Percentiles rank a stretch among this genome's conserved stretches.
phyloP scores from a whole-genome alignment of 2,113 vertebrate genomes.

The Hirundichthys speculiger region DNA sequence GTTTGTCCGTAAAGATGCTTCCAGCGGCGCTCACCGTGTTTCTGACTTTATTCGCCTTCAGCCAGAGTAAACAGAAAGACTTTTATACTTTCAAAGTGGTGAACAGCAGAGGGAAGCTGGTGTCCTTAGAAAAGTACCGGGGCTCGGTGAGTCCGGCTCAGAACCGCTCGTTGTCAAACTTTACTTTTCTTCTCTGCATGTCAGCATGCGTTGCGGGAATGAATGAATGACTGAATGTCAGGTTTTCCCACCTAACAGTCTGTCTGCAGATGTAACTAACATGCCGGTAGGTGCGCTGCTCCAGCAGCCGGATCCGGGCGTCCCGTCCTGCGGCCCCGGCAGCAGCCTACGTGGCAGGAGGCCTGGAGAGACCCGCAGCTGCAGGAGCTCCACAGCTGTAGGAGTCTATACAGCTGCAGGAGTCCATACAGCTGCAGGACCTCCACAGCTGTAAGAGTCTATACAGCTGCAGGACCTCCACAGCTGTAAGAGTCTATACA shows the following conservation, averaged over 20 bases:
- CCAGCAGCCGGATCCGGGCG: background rate
- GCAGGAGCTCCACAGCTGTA: too few species aligned
- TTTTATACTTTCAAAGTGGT: conserved; percentile 93
- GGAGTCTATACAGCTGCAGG: too few species aligned
- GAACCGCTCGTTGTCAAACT: background rate
- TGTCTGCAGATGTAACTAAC: conserved; percentile 28
- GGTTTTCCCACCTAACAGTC: background rate
- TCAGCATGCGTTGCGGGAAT: conserved; percentile 4
- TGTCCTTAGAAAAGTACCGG: conserved; percentile 96
- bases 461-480: too few species aligned
- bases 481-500: too few species aligned
- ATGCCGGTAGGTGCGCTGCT: background rate
- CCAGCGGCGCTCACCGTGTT: conserved; percentile 67
- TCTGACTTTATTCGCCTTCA: conserved; percentile 67
- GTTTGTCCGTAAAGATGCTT: conserved; percentile 70
- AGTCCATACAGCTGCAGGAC: too few species aligned
- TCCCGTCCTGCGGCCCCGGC: conserved; percentile 1
- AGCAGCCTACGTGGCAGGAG: conserved; percentile 70
- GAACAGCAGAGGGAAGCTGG: conserved; percentile 94
- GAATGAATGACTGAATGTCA: too few species aligned
- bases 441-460: too few species aligned
- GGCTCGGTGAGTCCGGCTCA: conserved; percentile 90
- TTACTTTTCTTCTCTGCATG: background rate
- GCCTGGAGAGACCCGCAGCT: conserved; percentile 48
- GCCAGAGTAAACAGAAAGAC: conserved; percentile 84